These are phyloP conservation scores for Macroglossus sobrinus DNA, from an alignment of 2,113 vertebrate genomes.

Conservation along the genomic window DNA sequence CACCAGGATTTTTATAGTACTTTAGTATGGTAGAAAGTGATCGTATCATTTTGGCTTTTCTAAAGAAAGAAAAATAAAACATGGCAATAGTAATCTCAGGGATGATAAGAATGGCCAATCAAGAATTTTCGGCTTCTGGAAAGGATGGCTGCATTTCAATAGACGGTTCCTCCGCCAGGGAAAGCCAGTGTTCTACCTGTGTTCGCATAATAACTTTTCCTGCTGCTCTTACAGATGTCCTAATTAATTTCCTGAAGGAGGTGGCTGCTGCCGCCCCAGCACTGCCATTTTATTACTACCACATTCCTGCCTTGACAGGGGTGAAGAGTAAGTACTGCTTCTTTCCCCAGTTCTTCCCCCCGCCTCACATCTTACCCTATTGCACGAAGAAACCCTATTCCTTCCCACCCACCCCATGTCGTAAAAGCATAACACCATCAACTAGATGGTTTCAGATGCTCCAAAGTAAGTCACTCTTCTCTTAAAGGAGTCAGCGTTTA, in stretches of 20 bases:
- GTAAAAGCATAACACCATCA: neutral
- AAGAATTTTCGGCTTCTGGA: neutral
- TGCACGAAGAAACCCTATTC: neutral
- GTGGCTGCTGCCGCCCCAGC: constrained; percentile 87
- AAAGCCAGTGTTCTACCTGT: neutral
- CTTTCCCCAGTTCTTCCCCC: neutral
- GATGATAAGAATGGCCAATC: neutral
- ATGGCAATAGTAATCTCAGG: neutral
- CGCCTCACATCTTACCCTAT: neutral
- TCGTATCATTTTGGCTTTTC: neutral
- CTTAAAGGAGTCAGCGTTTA: neutral
- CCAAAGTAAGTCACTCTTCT: neutral
- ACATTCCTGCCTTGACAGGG: constrained; percentile 90
- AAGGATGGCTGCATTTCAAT: neutral
- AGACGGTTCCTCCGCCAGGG: neutral
- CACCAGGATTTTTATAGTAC: neutral
- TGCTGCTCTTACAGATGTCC: constrained; percentile 80
- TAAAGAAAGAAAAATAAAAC: neutral
- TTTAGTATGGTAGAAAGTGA: neutral
- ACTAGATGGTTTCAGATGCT: neutral
- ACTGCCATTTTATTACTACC: constrained; percentile 96
- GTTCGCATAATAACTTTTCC: neutral
- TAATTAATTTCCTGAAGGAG: constrained; percentile 87
- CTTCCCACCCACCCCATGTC: neutral
- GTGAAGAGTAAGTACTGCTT: constrained; percentile 87